phyloP scores from a whole-genome alignment of 2,113 vertebrate genomes.

The Bujurquina vittata region DNA sequence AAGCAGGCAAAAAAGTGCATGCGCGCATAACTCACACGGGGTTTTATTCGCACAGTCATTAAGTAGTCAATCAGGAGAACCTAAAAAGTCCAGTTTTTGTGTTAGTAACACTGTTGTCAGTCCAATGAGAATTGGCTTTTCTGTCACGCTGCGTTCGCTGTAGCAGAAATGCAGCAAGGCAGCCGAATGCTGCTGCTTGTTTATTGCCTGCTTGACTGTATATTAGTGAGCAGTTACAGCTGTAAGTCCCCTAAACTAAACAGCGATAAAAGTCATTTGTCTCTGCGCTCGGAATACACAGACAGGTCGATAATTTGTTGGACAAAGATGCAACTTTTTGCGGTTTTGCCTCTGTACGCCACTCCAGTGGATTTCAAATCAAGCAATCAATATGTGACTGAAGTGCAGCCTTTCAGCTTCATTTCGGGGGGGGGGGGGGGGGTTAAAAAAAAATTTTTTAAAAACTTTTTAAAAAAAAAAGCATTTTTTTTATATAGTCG shows the following conservation, averaged over 20 bases:
- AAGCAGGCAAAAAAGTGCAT: background rate
- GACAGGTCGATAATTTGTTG: background rate
- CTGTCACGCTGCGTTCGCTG: background rate
- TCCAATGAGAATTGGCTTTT: constrained; percentile 23
- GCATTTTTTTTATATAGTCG: no score
- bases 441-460: no score
- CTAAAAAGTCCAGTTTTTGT: constrained; percentile 15
- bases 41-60: constrained; percentile 42
- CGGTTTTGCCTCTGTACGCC: background rate
- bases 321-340: background rate
- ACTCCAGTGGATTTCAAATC: background rate
- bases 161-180: background rate
- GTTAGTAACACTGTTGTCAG: constrained; percentile 14
- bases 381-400: background rate
- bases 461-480: no score
- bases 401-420: background rate
- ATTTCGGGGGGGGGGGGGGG: background rate
- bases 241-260: background rate
- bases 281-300: background rate
- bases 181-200: constrained; percentile 6
- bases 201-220: background rate
- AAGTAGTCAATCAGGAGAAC: constrained; percentile 9
- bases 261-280: background rate
- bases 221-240: background rate
- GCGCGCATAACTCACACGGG: background rate